A percentile compares a stretch with the other conserved stretches of the same genome.
Evolutionary conservation across 2,797 vertebrate species (phyloP).

Genomic region (Botia kubotai): DNA sequence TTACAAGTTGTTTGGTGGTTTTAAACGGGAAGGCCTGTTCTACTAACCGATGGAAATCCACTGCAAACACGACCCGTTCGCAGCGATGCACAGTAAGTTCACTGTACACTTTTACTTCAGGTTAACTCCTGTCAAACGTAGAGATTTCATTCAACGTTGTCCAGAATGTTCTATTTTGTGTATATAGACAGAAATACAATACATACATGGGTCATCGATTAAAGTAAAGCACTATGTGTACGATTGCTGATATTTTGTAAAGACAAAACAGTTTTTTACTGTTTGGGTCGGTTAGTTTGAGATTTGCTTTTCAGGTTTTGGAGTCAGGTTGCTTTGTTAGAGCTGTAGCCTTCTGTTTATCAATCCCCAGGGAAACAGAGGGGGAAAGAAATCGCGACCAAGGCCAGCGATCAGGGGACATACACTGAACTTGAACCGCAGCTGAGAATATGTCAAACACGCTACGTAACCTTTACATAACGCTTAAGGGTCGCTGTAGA

Average conservation of each 20-base stretch:
- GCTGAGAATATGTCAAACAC: constrained; percentile 53
- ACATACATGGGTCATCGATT: neutral
- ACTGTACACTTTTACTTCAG: constrained; percentile 67
- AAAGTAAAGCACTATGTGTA: neutral
- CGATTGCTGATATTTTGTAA: neutral
- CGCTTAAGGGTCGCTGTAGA: constrained; percentile 32
- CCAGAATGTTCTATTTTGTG: neutral
- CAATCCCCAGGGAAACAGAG: constrained; percentile 51
- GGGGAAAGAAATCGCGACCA: constrained; percentile 48
- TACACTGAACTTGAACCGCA: constrained; percentile 74
- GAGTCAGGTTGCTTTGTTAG: constrained; percentile 34
- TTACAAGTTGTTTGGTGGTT: constrained; percentile 27
- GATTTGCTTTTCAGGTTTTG: neutral
- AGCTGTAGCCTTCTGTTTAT: constrained; percentile 20
- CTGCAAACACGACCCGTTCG: constrained; percentile 99
- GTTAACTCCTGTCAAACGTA: neutral
- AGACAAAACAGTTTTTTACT: neutral
- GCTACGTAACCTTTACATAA: constrained; percentile 52
- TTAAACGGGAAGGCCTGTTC: constrained; percentile 49
- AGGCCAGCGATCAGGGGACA: constrained; percentile 53
- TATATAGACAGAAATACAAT: neutral
- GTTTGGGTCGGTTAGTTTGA: neutral
- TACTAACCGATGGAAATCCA: constrained; percentile 94
- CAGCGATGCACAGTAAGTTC: constrained; percentile 99
- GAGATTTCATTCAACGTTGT: neutral